Percentiles rank a stretch among this genome's conserved stretches.
phyloP scores from a whole-genome alignment of 2,888 invertebrate genomes.

The Pristionchus exspectatus region DNA sequence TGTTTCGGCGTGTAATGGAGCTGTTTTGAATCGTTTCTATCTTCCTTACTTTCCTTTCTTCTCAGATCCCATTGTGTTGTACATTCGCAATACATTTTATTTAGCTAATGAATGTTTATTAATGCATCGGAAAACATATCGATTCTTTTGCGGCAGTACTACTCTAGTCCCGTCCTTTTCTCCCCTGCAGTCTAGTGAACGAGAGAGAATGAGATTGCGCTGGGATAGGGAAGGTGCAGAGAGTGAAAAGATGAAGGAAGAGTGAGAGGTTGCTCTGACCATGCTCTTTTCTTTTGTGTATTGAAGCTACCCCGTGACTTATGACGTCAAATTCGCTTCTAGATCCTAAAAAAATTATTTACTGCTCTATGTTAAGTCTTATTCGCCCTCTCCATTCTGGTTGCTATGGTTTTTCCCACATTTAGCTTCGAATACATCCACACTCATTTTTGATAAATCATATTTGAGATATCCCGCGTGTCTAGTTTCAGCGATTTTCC shows the following conservation, averaged over 20 bases:
- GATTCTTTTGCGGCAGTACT: conserved; percentile 5
- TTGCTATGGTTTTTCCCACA: conserved; percentile 28
- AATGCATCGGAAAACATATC: not conserved
- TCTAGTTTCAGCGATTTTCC: not conserved
- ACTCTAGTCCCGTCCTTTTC: not conserved
- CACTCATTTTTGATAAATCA: not conserved
- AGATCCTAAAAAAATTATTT: not conserved
- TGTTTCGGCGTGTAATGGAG: not conserved
- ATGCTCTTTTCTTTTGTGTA: conserved; percentile 30
- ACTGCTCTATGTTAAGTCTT: not conserved
- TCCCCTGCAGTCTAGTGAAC: conserved; percentile 17
- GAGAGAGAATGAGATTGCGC: conserved; percentile 15
- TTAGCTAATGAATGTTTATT: not conserved
- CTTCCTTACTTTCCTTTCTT: not conserved
- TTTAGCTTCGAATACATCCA: not conserved
- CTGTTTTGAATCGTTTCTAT: not conserved
- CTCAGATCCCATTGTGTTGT: not conserved
- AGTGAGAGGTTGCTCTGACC: conserved; percentile 15
- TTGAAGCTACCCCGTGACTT: conserved; percentile 33
- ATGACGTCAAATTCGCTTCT: not conserved
- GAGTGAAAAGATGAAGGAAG: conserved; percentile 43
- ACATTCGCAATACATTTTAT: not conserved
- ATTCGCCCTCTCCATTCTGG: not conserved
- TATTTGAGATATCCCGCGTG: not conserved
- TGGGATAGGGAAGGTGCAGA: conserved; percentile 11